Percentiles rank a stretch among this genome's conserved stretches.
These are phyloP conservation scores for Uropetala carovei DNA, from an alignment of 2,888 invertebrate species.

Conservation along the genomic window DNA sequence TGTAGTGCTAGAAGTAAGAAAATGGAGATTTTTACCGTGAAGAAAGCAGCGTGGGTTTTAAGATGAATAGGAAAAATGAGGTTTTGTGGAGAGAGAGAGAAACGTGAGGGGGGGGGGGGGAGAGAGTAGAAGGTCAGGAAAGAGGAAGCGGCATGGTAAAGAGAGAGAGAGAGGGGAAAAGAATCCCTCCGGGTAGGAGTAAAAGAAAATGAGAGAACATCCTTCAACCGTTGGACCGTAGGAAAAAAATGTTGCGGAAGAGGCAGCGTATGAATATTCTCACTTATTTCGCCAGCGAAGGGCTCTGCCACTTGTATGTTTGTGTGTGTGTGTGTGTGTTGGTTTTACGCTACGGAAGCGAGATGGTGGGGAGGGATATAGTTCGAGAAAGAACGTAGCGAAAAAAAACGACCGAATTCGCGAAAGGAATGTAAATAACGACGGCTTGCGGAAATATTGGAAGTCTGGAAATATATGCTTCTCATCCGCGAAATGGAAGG, in stretches of 20 bases:
- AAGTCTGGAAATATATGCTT: background rate
- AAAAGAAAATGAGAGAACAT: background rate
- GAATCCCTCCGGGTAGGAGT: background rate
- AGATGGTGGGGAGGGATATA: no score
- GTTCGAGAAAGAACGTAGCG: no score
- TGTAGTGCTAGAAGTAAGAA: background rate
- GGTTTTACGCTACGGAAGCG: background rate
- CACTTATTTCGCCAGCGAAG: background rate
- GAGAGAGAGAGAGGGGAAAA: background rate
- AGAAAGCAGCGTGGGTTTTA: background rate
- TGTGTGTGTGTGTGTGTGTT: background rate
- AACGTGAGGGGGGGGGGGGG: background rate
- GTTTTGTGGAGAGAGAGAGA: background rate
- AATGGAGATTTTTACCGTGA: background rate
- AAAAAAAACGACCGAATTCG: background rate
- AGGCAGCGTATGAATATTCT: slow-evolving; percentile 6
- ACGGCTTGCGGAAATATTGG: background rate
- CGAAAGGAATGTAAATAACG: background rate
- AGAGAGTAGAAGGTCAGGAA: background rate
- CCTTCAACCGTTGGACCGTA: background rate
- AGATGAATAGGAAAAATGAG: background rate
- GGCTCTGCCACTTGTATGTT: background rate
- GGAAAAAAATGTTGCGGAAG: background rate
- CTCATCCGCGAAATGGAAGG: background rate
- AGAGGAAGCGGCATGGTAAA: background rate